Evolutionary conservation across 2,797 vertebrate genomes (phyloP), one percentile per base, ranked within the genome.

Genomic region (Pampus argenteus): DNA sequence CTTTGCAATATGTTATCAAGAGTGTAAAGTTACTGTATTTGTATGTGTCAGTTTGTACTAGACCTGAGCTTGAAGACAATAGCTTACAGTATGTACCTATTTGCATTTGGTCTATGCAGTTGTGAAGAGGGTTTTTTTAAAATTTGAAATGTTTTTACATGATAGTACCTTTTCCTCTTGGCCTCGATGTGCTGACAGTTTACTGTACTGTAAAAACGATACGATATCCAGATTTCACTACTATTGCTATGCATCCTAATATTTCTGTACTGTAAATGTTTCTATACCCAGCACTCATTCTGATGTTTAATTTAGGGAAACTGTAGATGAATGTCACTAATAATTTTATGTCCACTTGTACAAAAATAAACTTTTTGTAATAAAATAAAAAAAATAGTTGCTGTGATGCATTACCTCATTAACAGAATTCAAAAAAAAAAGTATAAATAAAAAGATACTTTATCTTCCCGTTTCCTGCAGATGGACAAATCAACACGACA

Each of bases 231-330:
- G 82, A 89, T 82, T 84, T 82, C 28, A 61, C 73, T 77, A 86
- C 57, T 77, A 79, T 72, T 82, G 83, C 91, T 93, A 94, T 93
- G 91, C 92, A 94, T 82, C 81, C 92, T 83, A 61, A 84, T 73
- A 78, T 91, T 83, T 86, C 83, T 89, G 79, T 92, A 91, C 90
- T 92, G 83, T 91, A 91, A 70, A 82, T 87, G 79, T 91, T 89
- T 90, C 82, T 88, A 88, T 87, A 84, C 78, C 74, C 76, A 90
- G 86, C 83, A 78, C 81, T 88, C 82, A 66, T 71, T 84, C 81
- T 63, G 60, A 82, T 87, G 60, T 91, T 82, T 90, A 81, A 81
- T 86, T 83, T 91, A 90, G 92, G 75, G 60, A 82, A 82, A 83
- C 66, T 83, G 71, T 92, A 91, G 86, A 87, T 70, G 78, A 92